Percentiles rank a stretch among this genome's conserved stretches.
phyloP scores from a whole-genome alignment of 2,888 invertebrate genomes.

The Stramonita haemastoma region DNA sequence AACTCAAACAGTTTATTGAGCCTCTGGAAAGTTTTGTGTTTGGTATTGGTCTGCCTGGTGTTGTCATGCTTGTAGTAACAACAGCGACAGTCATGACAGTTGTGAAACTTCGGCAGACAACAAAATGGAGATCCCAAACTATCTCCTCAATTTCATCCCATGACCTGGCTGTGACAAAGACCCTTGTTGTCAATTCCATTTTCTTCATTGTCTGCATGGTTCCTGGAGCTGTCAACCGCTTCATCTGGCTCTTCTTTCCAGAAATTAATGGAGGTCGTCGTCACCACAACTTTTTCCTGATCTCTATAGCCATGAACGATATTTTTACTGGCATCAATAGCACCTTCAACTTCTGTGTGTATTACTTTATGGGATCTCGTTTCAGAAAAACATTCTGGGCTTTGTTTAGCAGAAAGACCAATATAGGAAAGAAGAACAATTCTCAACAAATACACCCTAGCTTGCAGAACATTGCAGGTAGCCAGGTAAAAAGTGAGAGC shows the following conservation, averaged over 20 bases:
- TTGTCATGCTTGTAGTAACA: background rate
- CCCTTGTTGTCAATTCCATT: background rate
- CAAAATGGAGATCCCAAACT: background rate
- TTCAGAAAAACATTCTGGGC: background rate
- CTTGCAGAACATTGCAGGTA: too few species aligned
- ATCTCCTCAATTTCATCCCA: background rate
- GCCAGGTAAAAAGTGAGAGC: too few species aligned
- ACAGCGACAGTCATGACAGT: background rate
- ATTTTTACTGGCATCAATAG: background rate
- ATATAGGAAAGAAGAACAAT: background rate
- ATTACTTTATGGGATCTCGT: conserved; percentile 13
- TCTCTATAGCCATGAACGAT: background rate
- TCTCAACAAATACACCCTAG: too few species aligned
- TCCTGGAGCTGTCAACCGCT: background rate
- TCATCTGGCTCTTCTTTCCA: background rate
- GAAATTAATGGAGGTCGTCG: background rate
- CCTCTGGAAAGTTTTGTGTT: background rate
- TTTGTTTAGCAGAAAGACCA: background rate
- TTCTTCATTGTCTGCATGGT: background rate
- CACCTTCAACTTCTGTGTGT: conserved; percentile 11
- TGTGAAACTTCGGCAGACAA: background rate
- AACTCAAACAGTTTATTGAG: background rate
- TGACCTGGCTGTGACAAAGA: background rate
- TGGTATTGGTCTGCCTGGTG: background rate
- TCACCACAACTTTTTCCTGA: background rate